Evolutionary conservation across 2,113 vertebrate genomes (phyloP).

Genomic region (Pagrus major): DNA sequence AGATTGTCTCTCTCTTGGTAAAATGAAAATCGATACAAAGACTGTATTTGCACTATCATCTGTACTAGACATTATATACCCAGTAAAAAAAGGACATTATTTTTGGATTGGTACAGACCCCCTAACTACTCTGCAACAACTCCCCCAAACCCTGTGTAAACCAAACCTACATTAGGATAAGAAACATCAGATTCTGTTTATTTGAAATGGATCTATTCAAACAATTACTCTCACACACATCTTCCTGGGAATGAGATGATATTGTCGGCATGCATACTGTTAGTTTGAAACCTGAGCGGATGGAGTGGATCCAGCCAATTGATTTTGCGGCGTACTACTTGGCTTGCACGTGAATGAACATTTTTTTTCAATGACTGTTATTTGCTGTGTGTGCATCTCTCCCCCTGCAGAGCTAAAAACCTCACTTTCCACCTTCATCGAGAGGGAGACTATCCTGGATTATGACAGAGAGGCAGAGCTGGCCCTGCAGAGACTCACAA

Average conservation of each 20-base stretch:
- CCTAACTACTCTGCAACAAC: not conserved
- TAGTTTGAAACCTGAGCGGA: not conserved
- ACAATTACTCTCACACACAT: not conserved
- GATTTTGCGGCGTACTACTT: slow-evolving; percentile 2
- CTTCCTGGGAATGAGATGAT: not conserved
- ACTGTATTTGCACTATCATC: not conserved
- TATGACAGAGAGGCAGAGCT: slow-evolving; percentile 90
- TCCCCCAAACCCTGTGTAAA: not conserved
- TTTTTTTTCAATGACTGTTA: not conserved
- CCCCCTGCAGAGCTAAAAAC: slow-evolving; percentile 87
- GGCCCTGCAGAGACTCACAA: slow-evolving; percentile 88
- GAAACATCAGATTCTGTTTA: not conserved
- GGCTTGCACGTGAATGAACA: not conserved
- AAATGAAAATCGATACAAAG: not conserved
- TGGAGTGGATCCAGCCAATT: not conserved
- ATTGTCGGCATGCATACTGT: not conserved
- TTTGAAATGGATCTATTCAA: not conserved
- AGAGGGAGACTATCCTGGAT: slow-evolving; percentile 89
- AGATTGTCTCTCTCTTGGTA: slow-evolving; percentile 31
- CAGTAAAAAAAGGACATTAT: too few species aligned
- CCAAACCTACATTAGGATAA: not conserved
- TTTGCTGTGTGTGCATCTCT: slow-evolving; percentile 11
- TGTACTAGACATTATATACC: too few species aligned
- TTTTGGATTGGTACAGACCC: not conserved
- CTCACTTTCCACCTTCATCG: slow-evolving; percentile 87